phyloP scores from a whole-genome alignment of 2,113 vertebrate genomes.

The Asarcornis scutulata region DNA sequence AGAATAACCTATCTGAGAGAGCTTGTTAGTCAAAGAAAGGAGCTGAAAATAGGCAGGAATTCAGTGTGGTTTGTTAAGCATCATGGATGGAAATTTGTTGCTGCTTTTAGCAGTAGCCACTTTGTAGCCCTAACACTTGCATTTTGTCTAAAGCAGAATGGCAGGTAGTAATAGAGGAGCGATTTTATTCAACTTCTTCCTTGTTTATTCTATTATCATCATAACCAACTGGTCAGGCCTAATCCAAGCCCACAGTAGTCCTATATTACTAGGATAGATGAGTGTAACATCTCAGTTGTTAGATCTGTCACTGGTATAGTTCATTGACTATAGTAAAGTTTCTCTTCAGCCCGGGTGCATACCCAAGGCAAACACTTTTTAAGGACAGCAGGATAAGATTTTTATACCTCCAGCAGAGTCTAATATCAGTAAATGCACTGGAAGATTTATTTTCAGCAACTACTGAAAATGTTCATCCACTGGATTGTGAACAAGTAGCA shows the following conservation, averaged over 20 bases:
- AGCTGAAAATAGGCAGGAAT: not conserved
- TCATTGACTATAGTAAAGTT: not conserved
- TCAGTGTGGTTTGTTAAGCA: not conserved
- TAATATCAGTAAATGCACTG: not conserved
- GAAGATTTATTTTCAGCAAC: not conserved
- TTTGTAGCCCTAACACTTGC: not conserved
- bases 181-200: not conserved
- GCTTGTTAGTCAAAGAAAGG: not conserved
- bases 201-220: not conserved
- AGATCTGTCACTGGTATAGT: not conserved
- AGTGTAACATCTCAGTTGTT: not conserved
- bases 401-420: not conserved
- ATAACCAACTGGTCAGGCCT: not conserved
- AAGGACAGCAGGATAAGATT: not conserved
- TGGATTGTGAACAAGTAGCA: not conserved
- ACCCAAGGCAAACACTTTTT: not conserved
- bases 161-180: not conserved
- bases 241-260: not conserved
- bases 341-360: not conserved
- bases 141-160: not conserved
- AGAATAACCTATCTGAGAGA: not conserved
- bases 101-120: not conserved
- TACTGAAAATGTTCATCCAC: not conserved
- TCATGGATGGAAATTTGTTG: not conserved
- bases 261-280: not conserved